Evolutionary conservation across 1,140 invertebrate species (phyloP), one percentile per base, ranked within the genome.

Genomic region (Cecropterus lyciades): DNA sequence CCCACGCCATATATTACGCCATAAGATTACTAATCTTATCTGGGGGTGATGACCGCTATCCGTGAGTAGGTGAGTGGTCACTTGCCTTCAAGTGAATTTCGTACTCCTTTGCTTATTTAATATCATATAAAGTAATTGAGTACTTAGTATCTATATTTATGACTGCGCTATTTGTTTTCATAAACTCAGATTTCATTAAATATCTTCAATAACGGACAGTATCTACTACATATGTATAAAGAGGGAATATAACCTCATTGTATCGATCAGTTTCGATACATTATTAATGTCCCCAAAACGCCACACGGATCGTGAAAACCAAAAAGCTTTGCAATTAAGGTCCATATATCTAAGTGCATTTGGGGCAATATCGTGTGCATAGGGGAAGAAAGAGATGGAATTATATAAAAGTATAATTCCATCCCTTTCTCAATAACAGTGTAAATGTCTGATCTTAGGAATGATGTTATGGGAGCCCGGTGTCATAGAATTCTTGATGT

Each of bases 401-500:
- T 63, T 9, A 63, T 16, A 52, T 27, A 30, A 63, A 51, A n/a
- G 48, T 52, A 63, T 63, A 43, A 42, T 0, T 10, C 33, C 27
- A 16, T 49, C 56, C 37, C 27, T 60, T 53, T 62, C 62, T 59
- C 56, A 65, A 69, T 69, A 72, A 69, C 49, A 62, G 49, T 62
- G 37, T 59, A 65, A 60, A 48, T 24, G 70, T 69, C 70, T 56
- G 70, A 69, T 72, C 65, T 68, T 62, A 51, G 62, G 69, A 72
- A 62, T 69, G 49, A 69, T 72, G 62, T 55, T 60, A 55, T 43
- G 49, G 55, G 53, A 62, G 53, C 27, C 64, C 45, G 49, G 56
- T 59, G 67, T 70, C 52, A 42, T 73, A 65, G 72, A 73, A 73
- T 70, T 73, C 65, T 52, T 70, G 43, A 65, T 65, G 68, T 73